Evolutionary conservation across 1,140 invertebrate species (phyloP).

Genomic region (Coenobita brevimanus): DNA sequence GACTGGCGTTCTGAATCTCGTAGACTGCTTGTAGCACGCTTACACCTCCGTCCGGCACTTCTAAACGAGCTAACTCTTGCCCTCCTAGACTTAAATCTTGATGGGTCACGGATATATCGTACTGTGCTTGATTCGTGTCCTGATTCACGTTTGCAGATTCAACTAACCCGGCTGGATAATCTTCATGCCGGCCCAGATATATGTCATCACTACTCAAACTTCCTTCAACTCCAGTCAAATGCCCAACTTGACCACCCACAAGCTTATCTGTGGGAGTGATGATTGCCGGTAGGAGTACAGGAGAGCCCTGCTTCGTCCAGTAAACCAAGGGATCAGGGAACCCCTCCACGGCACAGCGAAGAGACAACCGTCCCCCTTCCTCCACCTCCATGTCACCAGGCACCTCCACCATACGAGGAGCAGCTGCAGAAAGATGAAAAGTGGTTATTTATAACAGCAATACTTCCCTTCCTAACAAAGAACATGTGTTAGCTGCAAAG

Average conservation of each 20-base stretch:
- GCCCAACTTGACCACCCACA: background rate
- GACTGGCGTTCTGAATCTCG: conserved; percentile 20
- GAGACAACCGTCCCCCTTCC: conserved; percentile 79
- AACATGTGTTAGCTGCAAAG: too few relatives aligned
- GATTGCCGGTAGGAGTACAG: conserved; percentile 53
- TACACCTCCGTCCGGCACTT: background rate
- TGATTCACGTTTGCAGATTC: too few relatives aligned
- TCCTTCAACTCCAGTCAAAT: too few relatives aligned
- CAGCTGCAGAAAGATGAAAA: conserved; percentile 75
- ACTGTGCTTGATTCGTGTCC: too few relatives aligned
- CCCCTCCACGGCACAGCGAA: conserved; percentile 81
- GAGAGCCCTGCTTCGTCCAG: conserved; percentile 80
- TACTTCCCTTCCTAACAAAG: too few relatives aligned
- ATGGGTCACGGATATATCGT: too few relatives aligned
- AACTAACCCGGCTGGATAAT: too few relatives aligned
- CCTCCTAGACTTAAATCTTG: too few relatives aligned
- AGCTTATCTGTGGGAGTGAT: conserved; percentile 27
- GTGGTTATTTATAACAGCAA: too few relatives aligned
- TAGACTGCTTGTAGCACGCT: conserved; percentile 28
- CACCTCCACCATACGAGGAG: conserved; percentile 79
- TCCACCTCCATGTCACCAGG: conserved; percentile 81
- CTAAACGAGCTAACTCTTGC: background rate
- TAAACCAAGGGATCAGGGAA: conserved; percentile 83
- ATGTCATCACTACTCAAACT: too few relatives aligned
- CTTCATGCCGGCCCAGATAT: too few relatives aligned